Conservation (phyloP, 2,888 invertebrate genomes). For the Mactromeris polynyma region DNA sequence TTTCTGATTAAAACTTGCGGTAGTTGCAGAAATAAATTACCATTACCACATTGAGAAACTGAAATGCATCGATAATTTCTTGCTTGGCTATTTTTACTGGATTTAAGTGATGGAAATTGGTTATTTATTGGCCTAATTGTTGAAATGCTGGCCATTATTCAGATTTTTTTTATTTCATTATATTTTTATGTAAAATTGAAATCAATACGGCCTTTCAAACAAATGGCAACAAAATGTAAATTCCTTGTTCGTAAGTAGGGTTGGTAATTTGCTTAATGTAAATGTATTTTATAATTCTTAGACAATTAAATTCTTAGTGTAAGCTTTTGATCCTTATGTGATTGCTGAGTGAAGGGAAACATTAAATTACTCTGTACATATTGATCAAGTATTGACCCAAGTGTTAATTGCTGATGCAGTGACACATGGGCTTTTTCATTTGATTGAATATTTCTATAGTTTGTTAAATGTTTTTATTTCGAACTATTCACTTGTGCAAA, state of each 20-base stretch:
- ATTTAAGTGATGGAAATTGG: constrained; percentile 8
- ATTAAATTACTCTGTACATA: neutral
- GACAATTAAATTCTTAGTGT: neutral
- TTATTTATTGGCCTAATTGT: constrained; percentile 11
- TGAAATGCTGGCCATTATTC: neutral
- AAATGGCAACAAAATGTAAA: neutral
- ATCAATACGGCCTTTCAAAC: neutral
- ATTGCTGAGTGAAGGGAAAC: neutral
- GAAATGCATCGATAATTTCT: neutral
- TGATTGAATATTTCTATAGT: no score
- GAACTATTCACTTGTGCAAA: no score
- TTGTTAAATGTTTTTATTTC: no score
- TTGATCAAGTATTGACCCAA: neutral
- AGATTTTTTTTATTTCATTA: neutral
- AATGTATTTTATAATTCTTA: neutral
- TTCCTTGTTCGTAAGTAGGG: neutral
- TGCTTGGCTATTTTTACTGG: neutral
- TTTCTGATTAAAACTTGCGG: neutral
- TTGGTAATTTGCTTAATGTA: neutral
- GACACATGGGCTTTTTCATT: no score
- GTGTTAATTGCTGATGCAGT: neutral
- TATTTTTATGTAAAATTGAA: neutral
- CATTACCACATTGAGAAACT: neutral
- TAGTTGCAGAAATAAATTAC: constrained; percentile 9
- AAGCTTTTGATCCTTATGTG: neutral